Conservation (phyloP, 1,140 invertebrate genomes). For the Scaptomyza montana region DNA sequence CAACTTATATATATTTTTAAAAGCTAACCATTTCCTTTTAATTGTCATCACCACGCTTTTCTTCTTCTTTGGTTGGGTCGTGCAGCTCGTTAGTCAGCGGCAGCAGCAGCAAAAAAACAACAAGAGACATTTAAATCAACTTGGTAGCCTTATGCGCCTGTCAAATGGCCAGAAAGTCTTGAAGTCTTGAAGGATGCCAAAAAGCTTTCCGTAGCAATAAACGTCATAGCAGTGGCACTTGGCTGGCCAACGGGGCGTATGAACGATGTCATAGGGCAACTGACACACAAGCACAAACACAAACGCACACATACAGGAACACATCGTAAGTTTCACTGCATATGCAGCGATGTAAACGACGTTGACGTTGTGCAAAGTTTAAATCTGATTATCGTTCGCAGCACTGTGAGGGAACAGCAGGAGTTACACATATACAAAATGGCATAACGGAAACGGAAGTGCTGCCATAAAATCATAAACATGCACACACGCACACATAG, state of each 20-base stretch:
- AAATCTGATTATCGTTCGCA: slow-evolving; percentile 78
- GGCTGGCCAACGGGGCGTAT: slow-evolving; percentile 77
- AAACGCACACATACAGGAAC: slow-evolving; percentile 21
- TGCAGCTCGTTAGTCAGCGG: slow-evolving; percentile 35
- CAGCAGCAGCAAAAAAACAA: slow-evolving; percentile 10
- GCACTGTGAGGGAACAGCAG: background rate
- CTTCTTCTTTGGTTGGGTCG: background rate
- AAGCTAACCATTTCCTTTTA: slow-evolving; percentile 37
- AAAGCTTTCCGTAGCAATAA: slow-evolving; percentile 80
- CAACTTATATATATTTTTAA: slow-evolving; percentile 29
- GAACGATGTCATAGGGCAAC: slow-evolving; percentile 74
- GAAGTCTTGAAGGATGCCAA: slow-evolving; percentile 74
- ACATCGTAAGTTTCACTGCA: slow-evolving; percentile 15
- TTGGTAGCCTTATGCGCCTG: slow-evolving; percentile 49
- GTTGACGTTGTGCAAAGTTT: slow-evolving; percentile 80
- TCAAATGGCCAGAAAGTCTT: slow-evolving; percentile 56
- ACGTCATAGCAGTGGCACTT: slow-evolving; percentile 74
- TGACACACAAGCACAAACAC: slow-evolving; percentile 41
- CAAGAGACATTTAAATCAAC: slow-evolving; percentile 50
- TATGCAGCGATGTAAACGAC: slow-evolving; percentile 64
- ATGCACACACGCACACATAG: slow-evolving; percentile 74
- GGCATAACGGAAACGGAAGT: slow-evolving; percentile 76
- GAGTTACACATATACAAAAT: slow-evolving; percentile 51
- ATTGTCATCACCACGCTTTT: background rate
- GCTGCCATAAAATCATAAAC: slow-evolving; percentile 82